Conservation (phyloP, 2,888 invertebrate genomes). For the Agriopis aurantiaria region DNA sequence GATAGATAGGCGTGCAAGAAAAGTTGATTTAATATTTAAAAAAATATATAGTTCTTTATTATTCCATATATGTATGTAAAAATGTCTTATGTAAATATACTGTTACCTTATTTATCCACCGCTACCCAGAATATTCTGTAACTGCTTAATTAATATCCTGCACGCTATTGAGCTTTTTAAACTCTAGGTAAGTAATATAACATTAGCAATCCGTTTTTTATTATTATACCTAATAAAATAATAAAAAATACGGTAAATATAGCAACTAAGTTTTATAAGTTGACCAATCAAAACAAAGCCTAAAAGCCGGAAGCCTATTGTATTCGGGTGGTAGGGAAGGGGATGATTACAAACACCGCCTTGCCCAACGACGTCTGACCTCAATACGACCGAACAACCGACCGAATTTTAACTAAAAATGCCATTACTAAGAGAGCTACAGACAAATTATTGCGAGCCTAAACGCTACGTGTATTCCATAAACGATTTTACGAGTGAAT, state of each 20-base stretch:
- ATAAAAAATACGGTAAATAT: neutral
- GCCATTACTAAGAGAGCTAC: conserved; percentile 52
- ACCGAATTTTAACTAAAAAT: conserved; percentile 59
- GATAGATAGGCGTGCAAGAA: no score
- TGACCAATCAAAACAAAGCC: conserved; percentile 25
- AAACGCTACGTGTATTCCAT: conserved; percentile 46
- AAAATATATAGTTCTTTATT: no score
- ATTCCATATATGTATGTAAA: no score
- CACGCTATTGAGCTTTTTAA: no score
- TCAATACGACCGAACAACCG: conserved; percentile 56
- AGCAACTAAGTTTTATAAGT: neutral
- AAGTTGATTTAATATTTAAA: no score
- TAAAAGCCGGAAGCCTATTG: conserved; percentile 26
- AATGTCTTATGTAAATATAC: no score
- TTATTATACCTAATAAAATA: neutral
- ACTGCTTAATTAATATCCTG: no score
- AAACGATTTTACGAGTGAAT: conserved; percentile 42
- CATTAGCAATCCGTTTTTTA: neutral
- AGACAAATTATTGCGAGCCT: conserved; percentile 38
- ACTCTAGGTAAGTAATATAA: no score
- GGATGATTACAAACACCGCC: conserved; percentile 29
- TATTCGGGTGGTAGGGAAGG: conserved; percentile 32
- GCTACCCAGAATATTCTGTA: no score
- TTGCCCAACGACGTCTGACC: conserved; percentile 51
- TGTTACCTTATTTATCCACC: no score